These are phyloP conservation scores for Gopherus evgoodei DNA, from an alignment of 2,113 vertebrate genomes.

Conservation along the genomic window DNA sequence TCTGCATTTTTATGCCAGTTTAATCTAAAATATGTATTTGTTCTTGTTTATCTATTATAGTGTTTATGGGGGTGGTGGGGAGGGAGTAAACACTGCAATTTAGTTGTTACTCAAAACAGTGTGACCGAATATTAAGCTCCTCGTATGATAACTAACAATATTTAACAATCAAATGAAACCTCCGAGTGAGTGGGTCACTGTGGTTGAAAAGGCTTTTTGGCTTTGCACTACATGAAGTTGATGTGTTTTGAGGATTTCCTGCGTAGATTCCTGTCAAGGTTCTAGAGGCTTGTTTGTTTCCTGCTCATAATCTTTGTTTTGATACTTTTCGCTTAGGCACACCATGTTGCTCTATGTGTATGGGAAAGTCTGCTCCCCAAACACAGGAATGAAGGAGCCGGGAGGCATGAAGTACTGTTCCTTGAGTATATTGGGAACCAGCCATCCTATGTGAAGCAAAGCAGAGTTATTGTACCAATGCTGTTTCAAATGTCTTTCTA, in stretches of 20 bases:
- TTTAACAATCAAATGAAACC: neutral
- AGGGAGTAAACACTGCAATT: neutral
- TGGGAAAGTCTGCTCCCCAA: neutral
- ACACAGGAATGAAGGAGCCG: neutral
- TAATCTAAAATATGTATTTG: neutral
- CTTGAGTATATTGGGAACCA: neutral
- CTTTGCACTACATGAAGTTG: neutral
- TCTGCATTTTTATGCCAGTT: neutral
- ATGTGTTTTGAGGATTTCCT: neutral
- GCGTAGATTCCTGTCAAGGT: neutral
- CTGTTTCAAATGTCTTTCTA: neutral
- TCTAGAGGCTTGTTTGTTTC: neutral
- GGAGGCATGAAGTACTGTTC: neutral
- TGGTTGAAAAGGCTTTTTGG: neutral
- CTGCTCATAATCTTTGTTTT: conserved; percentile 5
- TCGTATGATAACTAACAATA: neutral
- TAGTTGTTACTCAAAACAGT: neutral
- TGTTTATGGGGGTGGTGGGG: neutral
- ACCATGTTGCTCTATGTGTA: conserved; percentile 11
- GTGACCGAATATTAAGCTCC: neutral
- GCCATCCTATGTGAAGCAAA: neutral
- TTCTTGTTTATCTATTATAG: neutral
- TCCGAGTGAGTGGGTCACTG: neutral
- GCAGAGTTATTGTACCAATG: neutral
- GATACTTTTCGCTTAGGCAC: conserved; percentile 15